Evolutionary conservation across 2,113 vertebrate species (phyloP), one percentile per base, ranked within the genome.

Genomic region (Coracopsis vasa): DNA sequence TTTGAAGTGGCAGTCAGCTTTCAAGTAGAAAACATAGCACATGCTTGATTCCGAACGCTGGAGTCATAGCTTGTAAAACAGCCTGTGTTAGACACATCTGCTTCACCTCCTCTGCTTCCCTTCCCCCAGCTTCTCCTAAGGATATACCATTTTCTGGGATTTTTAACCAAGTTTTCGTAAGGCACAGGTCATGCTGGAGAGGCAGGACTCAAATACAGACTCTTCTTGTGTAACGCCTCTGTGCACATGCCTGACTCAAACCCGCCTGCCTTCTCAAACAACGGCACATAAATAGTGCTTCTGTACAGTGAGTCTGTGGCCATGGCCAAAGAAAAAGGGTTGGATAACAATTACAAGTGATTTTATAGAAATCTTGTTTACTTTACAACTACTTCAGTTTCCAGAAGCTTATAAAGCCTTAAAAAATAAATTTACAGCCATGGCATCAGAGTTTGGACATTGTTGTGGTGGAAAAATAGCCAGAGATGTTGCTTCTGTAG

Each of bases 1-100:
- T 72, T 92, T 94, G 78, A 80, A 93, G 44, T n/a, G 54, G 71
- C 58, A 90, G 93, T 50, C 35, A 14, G 78, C 91, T 97, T 93
- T 95, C 85, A 84, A 92, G 90, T 84, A 75, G 93, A 88, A 95
- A 94, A 88, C 70, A 69, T 0, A 88, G 65, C 74, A 62, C 70
- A 18, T 69, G 78, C 58, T 90, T 50, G 67, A 88, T 80, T 37
- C 62, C 1, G 10, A 81, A 50, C 23, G 50, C 61, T 69, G 73
- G 71, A 88, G 67, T 89, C 74, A 64, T 8, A 37, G 72, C 51
- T 47, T 47, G 31, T 24, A 47, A 66, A 71, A 35, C 37, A 65
- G 94, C 44, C 62, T 10, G 45, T 24, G 39, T 80, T 53, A 86
- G 90, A 48, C 60, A 73, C 90, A 90, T 82, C 89, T 95, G 87